Conservation (phyloP, 2,888 invertebrate species). For the Leucozona laternaria region DNA sequence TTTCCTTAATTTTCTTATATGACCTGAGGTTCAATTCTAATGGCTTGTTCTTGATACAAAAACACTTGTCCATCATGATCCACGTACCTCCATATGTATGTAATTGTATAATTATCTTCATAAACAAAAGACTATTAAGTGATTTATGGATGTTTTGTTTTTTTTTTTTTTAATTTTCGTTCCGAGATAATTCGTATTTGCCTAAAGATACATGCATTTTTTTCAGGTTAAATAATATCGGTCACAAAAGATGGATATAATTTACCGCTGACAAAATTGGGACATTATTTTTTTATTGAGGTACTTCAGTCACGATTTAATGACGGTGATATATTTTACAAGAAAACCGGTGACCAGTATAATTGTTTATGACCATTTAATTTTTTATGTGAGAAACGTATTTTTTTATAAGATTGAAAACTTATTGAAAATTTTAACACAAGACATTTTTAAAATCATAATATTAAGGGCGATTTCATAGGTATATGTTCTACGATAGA, state of each 20-base stretch:
- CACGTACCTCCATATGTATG: background rate
- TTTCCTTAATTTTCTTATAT: slow-evolving; percentile 34
- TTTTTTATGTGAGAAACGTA: no score
- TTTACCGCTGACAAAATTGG: background rate
- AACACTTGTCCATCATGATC: background rate
- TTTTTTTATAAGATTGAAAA: no score
- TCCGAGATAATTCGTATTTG: background rate
- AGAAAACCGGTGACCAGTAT: no score
- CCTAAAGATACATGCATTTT: background rate
- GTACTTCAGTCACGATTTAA: background rate
- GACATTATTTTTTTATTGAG: background rate
- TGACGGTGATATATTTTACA: background rate
- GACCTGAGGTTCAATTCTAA: slow-evolving; percentile 40
- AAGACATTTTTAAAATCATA: no score
- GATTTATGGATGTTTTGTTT: background rate
- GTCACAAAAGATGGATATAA: background rate
- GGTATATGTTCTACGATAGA: no score
- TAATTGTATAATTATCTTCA: background rate
- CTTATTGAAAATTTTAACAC: no score
- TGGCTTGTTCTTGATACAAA: slow-evolving; percentile 44
- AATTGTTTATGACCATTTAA: no score
- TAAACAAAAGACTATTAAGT: background rate
- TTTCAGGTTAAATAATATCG: background rate
- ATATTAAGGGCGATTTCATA: no score
- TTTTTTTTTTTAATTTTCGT: background rate